A percentile compares a stretch with the other conserved stretches of the same genome.
Evolutionary conservation across 2,888 invertebrate genomes (phyloP).

Genomic region (Rhagonycha lutea): DNA sequence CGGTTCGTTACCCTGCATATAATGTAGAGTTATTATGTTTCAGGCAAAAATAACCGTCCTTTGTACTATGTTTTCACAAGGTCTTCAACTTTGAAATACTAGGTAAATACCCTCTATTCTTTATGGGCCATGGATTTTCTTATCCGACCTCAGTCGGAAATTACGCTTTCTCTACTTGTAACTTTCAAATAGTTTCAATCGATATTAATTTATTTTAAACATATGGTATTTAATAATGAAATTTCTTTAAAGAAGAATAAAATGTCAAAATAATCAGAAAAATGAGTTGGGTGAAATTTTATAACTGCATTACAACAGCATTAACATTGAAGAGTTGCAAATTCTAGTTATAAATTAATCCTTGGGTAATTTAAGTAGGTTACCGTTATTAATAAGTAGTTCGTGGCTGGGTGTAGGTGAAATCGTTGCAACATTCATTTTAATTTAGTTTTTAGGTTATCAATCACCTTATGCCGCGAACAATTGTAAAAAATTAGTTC

Average conservation of each 20-base stretch:
- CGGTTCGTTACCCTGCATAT: conserved; percentile 21
- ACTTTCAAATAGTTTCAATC: conserved; percentile 22
- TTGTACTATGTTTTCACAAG: conserved; percentile 11
- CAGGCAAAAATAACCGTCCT: conserved; percentile 15
- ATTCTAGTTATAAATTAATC: background rate
- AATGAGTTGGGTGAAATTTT: background rate
- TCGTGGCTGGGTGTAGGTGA: conserved; percentile 5
- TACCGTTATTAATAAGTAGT: conserved; percentile 5
- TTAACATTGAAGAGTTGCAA: background rate
- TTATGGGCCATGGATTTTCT: conserved; percentile 3
- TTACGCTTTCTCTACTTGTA: conserved; percentile 22
- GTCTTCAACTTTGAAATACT: conserved; percentile 20
- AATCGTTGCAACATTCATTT: conserved; percentile 4
- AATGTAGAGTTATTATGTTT: conserved; percentile 18
- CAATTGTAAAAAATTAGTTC: background rate
- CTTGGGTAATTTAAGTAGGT: conserved; percentile 11
- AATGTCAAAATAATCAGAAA: background rate
- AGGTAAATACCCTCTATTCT: conserved; percentile 20
- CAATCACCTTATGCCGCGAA: background rate
- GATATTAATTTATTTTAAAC: conserved; percentile 9
- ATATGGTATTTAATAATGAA: background rate
- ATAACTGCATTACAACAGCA: background rate
- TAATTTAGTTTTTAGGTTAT: conserved; percentile 13
- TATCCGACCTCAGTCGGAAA: conserved; percentile 6
- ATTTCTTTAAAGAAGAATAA: background rate